These are phyloP conservation scores for Lemur catta DNA, from an alignment of 2,797 vertebrate species.

Conservation along the genomic window DNA sequence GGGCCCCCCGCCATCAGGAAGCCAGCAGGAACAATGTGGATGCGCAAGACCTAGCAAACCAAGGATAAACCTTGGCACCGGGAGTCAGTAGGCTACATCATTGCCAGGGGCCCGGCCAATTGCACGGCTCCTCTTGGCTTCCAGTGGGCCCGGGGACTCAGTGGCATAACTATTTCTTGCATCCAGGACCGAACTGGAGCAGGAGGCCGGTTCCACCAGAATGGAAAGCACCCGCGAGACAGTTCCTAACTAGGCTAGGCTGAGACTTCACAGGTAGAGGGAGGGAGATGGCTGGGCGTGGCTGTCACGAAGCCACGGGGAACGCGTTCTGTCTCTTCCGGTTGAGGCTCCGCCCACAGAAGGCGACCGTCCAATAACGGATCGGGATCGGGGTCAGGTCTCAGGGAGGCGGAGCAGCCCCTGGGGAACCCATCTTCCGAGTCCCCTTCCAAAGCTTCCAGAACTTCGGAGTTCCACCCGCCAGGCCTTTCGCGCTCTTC, in stretches of 20 bases:
- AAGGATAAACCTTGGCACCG: neutral
- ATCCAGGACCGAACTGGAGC: neutral
- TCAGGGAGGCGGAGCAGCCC: rapidly evolving
- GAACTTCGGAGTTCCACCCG: neutral
- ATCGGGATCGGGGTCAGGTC: too few relatives aligned
- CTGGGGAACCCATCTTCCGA: too few relatives aligned
- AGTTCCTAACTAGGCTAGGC: rapidly evolving
- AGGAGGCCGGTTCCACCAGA: neutral
- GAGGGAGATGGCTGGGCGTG: neutral
- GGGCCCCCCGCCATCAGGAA: rapidly evolving
- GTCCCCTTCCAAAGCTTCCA: too few relatives aligned
- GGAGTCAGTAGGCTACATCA: neutral
- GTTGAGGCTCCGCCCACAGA: neutral
- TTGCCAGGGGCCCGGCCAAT: neutral
- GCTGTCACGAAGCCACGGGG: neutral
- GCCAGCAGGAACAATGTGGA: neutral
- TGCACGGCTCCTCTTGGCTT: neutral
- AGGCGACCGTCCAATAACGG: neutral
- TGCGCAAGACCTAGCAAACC: neutral
- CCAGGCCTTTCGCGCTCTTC: neutral
- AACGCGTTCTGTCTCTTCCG: neutral
- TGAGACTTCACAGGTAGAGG: neutral
- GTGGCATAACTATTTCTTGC: neutral
- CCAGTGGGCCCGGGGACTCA: neutral
- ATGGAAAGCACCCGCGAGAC: neutral